A percentile compares a stretch with the other conserved stretches of the same genome.
phyloP scores from a whole-genome alignment of 53 echinoderm and acorn worm species.

The Holothuria scabra region DNA sequence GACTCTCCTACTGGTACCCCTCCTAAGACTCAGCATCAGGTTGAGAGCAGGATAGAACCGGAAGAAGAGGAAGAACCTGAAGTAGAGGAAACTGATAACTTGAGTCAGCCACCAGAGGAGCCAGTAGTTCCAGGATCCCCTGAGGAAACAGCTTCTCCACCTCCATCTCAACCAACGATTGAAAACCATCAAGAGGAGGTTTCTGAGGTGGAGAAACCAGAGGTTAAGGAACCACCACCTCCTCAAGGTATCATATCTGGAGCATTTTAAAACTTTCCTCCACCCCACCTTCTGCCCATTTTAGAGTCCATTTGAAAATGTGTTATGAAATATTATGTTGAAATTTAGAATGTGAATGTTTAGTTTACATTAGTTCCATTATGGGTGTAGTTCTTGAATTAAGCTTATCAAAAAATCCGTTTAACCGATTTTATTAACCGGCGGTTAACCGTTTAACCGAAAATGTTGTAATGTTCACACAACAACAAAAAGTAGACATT shows the following conservation, averaged over 20 bases:
- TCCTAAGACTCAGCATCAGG: conserved; percentile 61
- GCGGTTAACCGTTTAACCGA: too few relatives aligned
- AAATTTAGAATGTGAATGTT: too few relatives aligned
- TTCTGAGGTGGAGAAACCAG: conserved; percentile 68
- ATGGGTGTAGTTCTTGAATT: too few relatives aligned
- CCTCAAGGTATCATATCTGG: conserved; percentile 11
- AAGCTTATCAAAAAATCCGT: too few relatives aligned
- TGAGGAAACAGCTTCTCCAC: conserved; percentile 47
- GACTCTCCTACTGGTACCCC: conserved; percentile 84
- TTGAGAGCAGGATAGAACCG: neutral
- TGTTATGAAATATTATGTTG: too few relatives aligned
- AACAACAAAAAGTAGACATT: too few relatives aligned
- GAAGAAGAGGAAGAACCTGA: conserved; percentile 53
- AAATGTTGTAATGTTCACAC: too few relatives aligned
- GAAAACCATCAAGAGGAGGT: conserved; percentile 75
- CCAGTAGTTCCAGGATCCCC: conserved; percentile 56
- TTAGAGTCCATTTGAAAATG: too few relatives aligned
- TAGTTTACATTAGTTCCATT: too few relatives aligned
- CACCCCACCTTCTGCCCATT: too few relatives aligned
- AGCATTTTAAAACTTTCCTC: conserved; percentile 4
- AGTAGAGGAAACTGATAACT: conserved; percentile 65
- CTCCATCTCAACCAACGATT: conserved; percentile 56
- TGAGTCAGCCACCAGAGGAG: conserved; percentile 66
- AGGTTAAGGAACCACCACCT: conserved; percentile 72
- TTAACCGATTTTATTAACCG: too few relatives aligned